Evolutionary conservation across 2,113 vertebrate species (phyloP).

Genomic region (mouse (Mus musculus)): GRCm39 chr8:25607001-25607500

Average conservation of each 20-base stretch:
- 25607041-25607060: neutral
- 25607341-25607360: no score
- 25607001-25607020: neutral
- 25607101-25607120: neutral
- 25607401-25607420: no score
- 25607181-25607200: neutral
- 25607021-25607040: no score
- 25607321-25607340: no score
- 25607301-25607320: no score
- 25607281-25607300: neutral
- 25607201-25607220: fast-evolving
- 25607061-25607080: neutral
- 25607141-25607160: neutral
- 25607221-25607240: neutral
- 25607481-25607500: no score
- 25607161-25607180: neutral
- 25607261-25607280: neutral
- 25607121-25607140: neutral
- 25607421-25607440: no score
- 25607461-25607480: no score
- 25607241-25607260: neutral
- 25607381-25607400: no score
- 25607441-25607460: no score
- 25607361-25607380: no score
- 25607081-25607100: no score